A percentile compares a stretch with the other conserved stretches of the same genome.
Evolutionary conservation across 2,888 invertebrate species (phyloP).

Genomic region (Acrobasis repandana): DNA sequence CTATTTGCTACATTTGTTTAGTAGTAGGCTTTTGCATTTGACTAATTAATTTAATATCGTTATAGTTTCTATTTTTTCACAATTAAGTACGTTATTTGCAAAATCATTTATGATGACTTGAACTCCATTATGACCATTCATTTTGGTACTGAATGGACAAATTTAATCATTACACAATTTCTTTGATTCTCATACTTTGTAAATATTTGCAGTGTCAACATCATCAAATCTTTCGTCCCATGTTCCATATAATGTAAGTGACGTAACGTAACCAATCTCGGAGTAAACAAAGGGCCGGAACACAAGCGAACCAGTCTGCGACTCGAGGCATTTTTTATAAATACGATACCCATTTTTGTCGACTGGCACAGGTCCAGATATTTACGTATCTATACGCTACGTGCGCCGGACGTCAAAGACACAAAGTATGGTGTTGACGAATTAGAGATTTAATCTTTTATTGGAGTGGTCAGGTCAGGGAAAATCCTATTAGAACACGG

Average conservation of each 20-base stretch:
- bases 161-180: too few species aligned
- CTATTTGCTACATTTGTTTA: too few species aligned
- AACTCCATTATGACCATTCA: too few species aligned
- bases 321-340: constrained; percentile 16
- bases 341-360: constrained; percentile 19
- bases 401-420: constrained; percentile 1
- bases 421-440: constrained; percentile 3
- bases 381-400: not conserved
- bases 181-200: too few species aligned
- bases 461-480: constrained; percentile 17
- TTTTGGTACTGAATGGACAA: too few species aligned
- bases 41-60: too few species aligned
- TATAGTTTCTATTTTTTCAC: too few species aligned
- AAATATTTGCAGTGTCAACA: not conserved
- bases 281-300: constrained; percentile 15
- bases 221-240: not conserved
- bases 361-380: constrained; percentile 7
- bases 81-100: too few species aligned
- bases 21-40: too few species aligned
- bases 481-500: not conserved
- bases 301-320: not conserved
- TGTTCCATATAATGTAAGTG: not conserved
- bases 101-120: too few species aligned
- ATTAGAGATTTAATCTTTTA: not conserved
- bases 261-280: not conserved